Evolutionary conservation across 2,888 invertebrate species (phyloP).

Genomic region (Heterodera filipjevi): DNA sequence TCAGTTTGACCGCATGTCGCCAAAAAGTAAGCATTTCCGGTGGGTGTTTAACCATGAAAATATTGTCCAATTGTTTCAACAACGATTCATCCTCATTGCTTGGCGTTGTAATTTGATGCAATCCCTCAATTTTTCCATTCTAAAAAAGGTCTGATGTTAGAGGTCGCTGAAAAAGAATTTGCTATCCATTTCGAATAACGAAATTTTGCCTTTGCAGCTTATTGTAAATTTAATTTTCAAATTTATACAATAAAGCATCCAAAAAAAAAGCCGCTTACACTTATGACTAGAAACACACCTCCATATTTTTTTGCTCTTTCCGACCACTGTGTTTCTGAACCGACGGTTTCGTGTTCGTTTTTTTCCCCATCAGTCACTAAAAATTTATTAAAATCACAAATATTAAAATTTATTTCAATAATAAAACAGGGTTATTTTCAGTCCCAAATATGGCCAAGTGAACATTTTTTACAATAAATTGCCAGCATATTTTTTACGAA

Average conservation of each 20-base stretch:
- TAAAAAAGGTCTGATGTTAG: neutral
- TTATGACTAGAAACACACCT: too few species aligned
- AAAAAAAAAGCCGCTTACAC: too few species aligned
- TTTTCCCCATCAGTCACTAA: neutral
- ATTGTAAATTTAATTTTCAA: too few species aligned
- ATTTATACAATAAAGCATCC: too few species aligned
- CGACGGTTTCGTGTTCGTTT: neutral
- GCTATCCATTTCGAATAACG: too few species aligned
- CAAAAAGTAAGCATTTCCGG: slow-evolving; percentile 31
- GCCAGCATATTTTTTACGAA: too few species aligned
- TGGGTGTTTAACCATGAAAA: slow-evolving; percentile 34
- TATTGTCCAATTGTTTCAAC: slow-evolving; percentile 25
- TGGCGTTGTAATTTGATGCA: neutral
- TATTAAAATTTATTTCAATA: too few species aligned
- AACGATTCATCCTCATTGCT: neutral
- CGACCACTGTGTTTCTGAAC: neutral
- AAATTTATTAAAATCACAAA: neutral
- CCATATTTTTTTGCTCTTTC: neutral
- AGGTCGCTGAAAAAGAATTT: too few species aligned
- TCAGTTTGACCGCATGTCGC: slow-evolving; percentile 26
- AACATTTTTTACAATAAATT: too few species aligned
- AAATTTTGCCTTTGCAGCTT: too few species aligned
- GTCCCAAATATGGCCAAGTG: too few species aligned
- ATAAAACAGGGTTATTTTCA: too few species aligned
- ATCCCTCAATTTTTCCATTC: neutral